phyloP scores from a whole-genome alignment of 2,113 vertebrate species.

The Machaerirhynchus nigripectus region DNA sequence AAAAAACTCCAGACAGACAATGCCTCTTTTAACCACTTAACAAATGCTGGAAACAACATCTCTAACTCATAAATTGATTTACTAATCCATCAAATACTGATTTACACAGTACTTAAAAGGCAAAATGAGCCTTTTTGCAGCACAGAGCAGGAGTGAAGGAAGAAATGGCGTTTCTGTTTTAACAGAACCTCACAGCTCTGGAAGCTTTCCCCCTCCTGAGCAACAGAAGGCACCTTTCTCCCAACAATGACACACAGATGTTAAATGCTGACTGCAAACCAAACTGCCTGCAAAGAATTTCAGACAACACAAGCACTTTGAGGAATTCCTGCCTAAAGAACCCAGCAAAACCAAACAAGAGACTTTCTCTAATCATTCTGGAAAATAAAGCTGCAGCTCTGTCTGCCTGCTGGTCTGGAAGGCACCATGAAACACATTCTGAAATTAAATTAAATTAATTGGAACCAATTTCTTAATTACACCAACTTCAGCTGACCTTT shows the following conservation, averaged over 20 bases:
- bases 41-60: neutral
- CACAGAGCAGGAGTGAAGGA: neutral
- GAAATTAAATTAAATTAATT: conserved; percentile 39
- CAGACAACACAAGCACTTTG: neutral
- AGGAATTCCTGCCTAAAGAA: neutral
- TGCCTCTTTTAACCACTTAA: neutral
- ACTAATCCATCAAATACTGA: neutral
- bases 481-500: conserved; percentile 16
- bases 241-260: neutral
- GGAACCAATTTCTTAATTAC: conserved; percentile 50
- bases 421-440: neutral
- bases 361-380: neutral
- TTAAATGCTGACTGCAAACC: neutral
- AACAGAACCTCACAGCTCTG: neutral
- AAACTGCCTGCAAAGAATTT: neutral
- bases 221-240: neutral
- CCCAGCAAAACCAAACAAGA: neutral
- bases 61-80: neutral
- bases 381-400: neutral
- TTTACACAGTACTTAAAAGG: neutral
- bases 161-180: neutral
- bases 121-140: neutral
- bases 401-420: neutral
- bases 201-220: neutral
- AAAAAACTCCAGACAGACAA: neutral